Percentiles rank a stretch among this genome's conserved stretches.
Evolutionary conservation across 2,888 invertebrate species (phyloP).

Genomic region (Mythimna pallens): DNA sequence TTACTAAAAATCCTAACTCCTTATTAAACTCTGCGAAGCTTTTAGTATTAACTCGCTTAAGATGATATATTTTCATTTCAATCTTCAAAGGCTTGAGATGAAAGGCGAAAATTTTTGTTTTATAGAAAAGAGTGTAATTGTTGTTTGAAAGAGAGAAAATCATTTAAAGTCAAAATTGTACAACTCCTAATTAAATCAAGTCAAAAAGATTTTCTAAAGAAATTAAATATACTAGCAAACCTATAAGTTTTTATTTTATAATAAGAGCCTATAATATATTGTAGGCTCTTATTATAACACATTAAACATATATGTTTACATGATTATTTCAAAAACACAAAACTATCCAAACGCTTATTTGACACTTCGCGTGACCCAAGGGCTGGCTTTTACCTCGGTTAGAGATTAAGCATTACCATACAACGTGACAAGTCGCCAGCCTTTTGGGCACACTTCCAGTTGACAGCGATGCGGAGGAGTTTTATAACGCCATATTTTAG

Average conservation of each 20-base stretch:
- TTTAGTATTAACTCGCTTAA: conserved; percentile 34
- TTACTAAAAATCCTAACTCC: conserved; percentile 29
- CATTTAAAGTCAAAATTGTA: conserved; percentile 1
- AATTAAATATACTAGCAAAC: neutral
- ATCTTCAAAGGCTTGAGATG: conserved; percentile 33
- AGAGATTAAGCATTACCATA: too few relatives aligned
- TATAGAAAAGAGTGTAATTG: neutral
- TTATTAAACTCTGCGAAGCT: conserved; percentile 27
- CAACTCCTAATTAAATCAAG: neutral
- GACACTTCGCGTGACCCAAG: too few relatives aligned
- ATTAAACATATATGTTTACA: too few relatives aligned
- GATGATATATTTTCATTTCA: conserved; percentile 10
- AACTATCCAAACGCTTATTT: too few relatives aligned
- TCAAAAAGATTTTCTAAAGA: neutral
- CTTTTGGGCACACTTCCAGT: too few relatives aligned
- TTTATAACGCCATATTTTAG: too few relatives aligned
- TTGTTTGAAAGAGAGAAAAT: neutral
- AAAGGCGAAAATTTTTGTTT: conserved; percentile 4
- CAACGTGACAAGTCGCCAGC: too few relatives aligned
- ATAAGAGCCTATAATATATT: too few relatives aligned
- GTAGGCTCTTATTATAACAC: too few relatives aligned
- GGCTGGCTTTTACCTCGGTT: too few relatives aligned
- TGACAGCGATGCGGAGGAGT: too few relatives aligned
- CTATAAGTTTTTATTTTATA: neutral
- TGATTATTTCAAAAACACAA: too few relatives aligned